Evolutionary conservation across 2,888 invertebrate species (phyloP).

Genomic region (Hetaerina titia): DNA sequence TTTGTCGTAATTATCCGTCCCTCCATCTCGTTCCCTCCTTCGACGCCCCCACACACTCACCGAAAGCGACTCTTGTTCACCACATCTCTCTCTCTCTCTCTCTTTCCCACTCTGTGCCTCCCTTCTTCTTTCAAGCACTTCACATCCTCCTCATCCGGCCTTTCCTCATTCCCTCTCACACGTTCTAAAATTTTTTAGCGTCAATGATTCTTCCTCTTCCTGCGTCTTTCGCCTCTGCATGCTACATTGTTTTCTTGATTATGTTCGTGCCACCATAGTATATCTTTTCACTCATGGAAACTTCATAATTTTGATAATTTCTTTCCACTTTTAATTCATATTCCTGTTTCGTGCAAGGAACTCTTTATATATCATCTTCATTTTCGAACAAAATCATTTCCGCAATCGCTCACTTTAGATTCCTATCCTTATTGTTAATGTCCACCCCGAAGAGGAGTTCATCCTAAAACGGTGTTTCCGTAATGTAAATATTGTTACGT

Average conservation of each 20-base stretch:
- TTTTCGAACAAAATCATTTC: too few species aligned
- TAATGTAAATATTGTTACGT: too few species aligned
- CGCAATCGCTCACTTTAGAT: too few species aligned
- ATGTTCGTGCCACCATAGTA: too few species aligned
- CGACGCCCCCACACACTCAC: neutral
- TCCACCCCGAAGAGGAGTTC: too few species aligned
- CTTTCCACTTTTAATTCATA: too few species aligned
- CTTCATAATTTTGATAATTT: too few species aligned
- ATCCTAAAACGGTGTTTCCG: too few species aligned
- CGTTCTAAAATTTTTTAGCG: neutral
- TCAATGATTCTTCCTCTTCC: neutral
- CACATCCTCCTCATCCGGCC: neutral
- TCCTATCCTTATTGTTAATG: too few species aligned
- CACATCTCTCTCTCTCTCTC: neutral
- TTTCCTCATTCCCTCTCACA: neutral
- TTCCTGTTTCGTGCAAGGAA: too few species aligned
- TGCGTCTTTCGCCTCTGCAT: neutral
- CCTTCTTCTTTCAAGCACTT: neutral
- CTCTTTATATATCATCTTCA: too few species aligned
- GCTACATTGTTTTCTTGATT: neutral
- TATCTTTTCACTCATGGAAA: too few species aligned
- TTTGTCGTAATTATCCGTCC: slow-evolving; percentile 26
- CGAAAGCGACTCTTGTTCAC: neutral
- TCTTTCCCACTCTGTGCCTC: neutral
- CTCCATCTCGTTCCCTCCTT: neutral